Evolutionary conservation across 2,888 invertebrate species (phyloP).

Genomic region (Xestia xanthographa): DNA sequence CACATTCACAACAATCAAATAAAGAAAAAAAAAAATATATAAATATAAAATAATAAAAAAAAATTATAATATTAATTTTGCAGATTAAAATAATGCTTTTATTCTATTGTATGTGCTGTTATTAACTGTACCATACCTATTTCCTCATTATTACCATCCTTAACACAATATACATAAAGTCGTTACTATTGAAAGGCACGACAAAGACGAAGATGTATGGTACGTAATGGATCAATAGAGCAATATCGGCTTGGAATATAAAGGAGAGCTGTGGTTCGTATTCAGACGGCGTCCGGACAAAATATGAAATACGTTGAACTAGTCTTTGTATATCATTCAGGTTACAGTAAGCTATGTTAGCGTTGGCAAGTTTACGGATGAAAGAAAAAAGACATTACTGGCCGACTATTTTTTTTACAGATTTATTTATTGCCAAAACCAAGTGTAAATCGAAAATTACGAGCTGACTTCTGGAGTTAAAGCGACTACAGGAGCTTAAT

Average conservation of each 20-base stretch:
- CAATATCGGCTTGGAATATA: constrained; percentile 66
- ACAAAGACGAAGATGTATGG: constrained; percentile 54
- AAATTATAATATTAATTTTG: too few relatives aligned
- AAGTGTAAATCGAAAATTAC: too few relatives aligned
- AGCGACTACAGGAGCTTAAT: too few relatives aligned
- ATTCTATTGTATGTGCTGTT: background rate
- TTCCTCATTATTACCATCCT: background rate
- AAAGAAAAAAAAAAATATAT: too few relatives aligned
- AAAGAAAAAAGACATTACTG: background rate
- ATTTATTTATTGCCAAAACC: too few relatives aligned
- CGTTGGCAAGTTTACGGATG: background rate
- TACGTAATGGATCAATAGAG: constrained; percentile 68
- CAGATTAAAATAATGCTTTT: background rate
- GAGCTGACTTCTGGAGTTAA: too few relatives aligned
- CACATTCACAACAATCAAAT: too few relatives aligned
- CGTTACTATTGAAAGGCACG: constrained; percentile 49
- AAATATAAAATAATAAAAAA: too few relatives aligned
- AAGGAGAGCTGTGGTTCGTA: constrained; percentile 57
- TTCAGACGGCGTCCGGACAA: constrained; percentile 52
- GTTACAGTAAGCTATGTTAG: constrained; percentile 14
- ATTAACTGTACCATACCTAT: background rate
- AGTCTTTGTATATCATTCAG: constrained; percentile 42
- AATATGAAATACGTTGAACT: constrained; percentile 56
- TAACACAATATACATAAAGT: constrained; percentile 3
- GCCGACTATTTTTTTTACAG: background rate